Evolutionary conservation across 2,888 invertebrate species (phyloP).

Genomic region (Lycia hirtaria): DNA sequence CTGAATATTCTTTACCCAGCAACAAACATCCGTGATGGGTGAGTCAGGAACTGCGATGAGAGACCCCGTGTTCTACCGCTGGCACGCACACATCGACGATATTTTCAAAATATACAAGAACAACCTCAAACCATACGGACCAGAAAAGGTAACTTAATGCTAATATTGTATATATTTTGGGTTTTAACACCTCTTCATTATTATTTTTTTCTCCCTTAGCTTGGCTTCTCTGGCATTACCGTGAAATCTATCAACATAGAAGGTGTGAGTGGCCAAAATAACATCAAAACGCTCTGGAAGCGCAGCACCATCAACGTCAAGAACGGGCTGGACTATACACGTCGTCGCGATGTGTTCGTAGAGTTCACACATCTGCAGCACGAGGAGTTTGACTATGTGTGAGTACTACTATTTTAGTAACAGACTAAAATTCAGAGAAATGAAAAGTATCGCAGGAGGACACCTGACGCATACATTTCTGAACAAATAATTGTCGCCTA

Average conservation of each 20-base stretch:
- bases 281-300: constrained; percentile 91
- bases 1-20: constrained; percentile 79
- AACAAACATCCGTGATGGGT: constrained; percentile 92
- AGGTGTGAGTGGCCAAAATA: constrained; percentile 83
- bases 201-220: constrained; percentile 64
- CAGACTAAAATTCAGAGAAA: too few relatives aligned
- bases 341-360: constrained; percentile 89
- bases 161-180: too few relatives aligned
- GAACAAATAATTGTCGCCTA: not conserved
- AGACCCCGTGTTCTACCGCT: constrained; percentile 94
- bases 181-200: too few relatives aligned
- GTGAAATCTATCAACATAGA: constrained; percentile 85
- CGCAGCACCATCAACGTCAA: constrained; percentile 91
- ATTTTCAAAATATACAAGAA: constrained; percentile 91
- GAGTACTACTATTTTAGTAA: constrained; percentile 50
- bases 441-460: too few relatives aligned
- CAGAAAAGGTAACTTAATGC: constrained; percentile 84
- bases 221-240: constrained; percentile 86
- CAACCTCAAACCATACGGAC: constrained; percentile 87
- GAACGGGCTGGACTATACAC: constrained; percentile 93
- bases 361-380: constrained; percentile 90
- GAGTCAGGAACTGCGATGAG: constrained; percentile 94
- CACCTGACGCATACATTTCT: too few relatives aligned
- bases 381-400: constrained; percentile 86
- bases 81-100: constrained; percentile 92